Evolutionary conservation across 2,888 invertebrate genomes (phyloP), one percentile per base, ranked within the genome.

Genomic region (Embidobia sp.): DNA sequence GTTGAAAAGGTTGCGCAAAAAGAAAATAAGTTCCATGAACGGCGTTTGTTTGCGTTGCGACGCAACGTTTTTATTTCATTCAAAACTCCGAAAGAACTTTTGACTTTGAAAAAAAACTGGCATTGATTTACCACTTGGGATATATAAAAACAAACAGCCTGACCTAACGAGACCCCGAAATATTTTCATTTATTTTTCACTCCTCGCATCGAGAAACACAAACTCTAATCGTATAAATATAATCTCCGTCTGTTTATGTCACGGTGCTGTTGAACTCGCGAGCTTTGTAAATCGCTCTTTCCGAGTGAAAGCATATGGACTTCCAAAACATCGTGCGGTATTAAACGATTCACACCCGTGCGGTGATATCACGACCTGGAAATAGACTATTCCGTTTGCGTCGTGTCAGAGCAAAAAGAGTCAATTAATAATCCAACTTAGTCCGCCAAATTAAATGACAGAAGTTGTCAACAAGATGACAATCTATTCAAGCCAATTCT

Each of bases 231-330:
- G 55, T 42, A 53, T 53, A 53, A 53, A 59, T 44, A 59, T 33
- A 40, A 46, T 59, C 59, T 27, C 42, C 46, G 13, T 33, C 44
- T 59, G 59, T 59, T 59, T 44, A 59, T 26, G 37, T 40, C 27
- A 55, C 40, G 40, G n/a, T 19, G 46, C 44, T 59, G 59, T 31
- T 57, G 11, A 42, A 44, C 44, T n/a, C 29, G 10, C 26, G 15
- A 13, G 26, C 42, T 19, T 18, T 57, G 27, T 31, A 22, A 53
- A 53, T 53, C 26, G n/a, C 53, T 57, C 42, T 42, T 35, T 16
- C 11, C 42, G 11, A 13, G 27, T 27, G 18, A 18, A 29, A 13
- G 42, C 44, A 42, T 42, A 26, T 35, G 40, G 3, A 57, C 57
- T 57, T 44, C 29, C 29, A 29, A 42, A 42, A 18, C 42, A 57